These are phyloP conservation scores for Sesia bembeciformis DNA, from an alignment of 2,888 invertebrate species.

Conservation along the genomic window DNA sequence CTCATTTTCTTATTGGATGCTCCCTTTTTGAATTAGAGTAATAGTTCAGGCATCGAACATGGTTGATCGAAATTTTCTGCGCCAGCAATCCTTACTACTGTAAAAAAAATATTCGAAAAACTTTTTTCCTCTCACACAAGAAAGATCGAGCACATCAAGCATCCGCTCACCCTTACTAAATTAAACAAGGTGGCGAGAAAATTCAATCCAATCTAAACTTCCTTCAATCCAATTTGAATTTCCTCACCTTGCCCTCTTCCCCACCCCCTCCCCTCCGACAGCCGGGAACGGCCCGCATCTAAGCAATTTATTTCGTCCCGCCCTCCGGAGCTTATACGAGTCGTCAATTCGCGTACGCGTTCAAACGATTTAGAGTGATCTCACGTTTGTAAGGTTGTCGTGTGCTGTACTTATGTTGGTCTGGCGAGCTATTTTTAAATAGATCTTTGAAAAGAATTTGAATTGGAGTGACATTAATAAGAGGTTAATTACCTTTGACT, in stretches of 20 bases:
- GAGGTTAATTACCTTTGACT: too few relatives aligned
- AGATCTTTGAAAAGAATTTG: too few relatives aligned
- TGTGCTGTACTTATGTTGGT: too few relatives aligned
- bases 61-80: background rate
- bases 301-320: conserved; percentile 33
- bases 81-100: background rate
- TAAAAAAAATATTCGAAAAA: background rate
- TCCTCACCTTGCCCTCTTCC: conserved; percentile 28
- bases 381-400: background rate
- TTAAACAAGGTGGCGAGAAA: conserved; percentile 67
- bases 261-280: conserved; percentile 13
- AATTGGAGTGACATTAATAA: too few relatives aligned
- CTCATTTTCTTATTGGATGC: too few relatives aligned
- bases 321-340: conserved; percentile 10
- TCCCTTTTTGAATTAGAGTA: background rate
- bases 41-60: background rate
- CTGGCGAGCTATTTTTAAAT: too few relatives aligned
- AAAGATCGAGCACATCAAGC: conserved; percentile 14
- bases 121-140: conserved; percentile 8
- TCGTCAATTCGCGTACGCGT: conserved; percentile 12
- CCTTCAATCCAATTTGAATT: conserved; percentile 70
- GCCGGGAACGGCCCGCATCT: conserved; percentile 12
- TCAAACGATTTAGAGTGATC: background rate
- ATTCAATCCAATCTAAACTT: conserved; percentile 71
- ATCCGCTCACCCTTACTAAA: conserved; percentile 42